phyloP scores from a whole-genome alignment of 2,888 invertebrate genomes.

The Sepiola atlantica region DNA sequence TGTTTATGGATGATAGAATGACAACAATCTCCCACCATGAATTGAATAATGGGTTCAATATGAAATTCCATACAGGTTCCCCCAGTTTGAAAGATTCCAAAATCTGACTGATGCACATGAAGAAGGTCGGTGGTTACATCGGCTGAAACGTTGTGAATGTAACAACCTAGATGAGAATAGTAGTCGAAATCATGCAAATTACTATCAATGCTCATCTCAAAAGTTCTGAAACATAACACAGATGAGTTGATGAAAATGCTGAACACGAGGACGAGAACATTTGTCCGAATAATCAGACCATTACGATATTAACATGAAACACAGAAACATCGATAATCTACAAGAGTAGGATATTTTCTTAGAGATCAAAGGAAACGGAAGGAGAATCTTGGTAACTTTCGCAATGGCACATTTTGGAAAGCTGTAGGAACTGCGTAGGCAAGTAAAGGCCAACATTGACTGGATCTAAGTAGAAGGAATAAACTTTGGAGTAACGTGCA shows the following conservation, averaged over 20 bases:
- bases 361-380: background rate
- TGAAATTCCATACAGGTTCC: too few species aligned
- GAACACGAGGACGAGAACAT: background rate
- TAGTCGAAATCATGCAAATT: too few species aligned
- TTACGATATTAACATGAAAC: background rate
- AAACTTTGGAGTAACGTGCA: background rate
- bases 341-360: background rate
- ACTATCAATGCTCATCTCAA: background rate
- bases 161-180: too few species aligned
- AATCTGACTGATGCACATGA: too few species aligned
- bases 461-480: background rate
- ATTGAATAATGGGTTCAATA: too few species aligned
- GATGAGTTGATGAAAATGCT: background rate
- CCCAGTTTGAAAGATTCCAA: too few species aligned
- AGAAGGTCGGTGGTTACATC: too few species aligned
- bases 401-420: background rate
- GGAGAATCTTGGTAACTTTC: background rate
- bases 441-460: background rate
- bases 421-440: background rate
- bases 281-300: background rate
- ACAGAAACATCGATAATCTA: background rate
- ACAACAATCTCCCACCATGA: too few species aligned
- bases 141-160: too few species aligned
- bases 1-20: too few species aligned
- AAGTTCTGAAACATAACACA: background rate